phyloP scores from a whole-genome alignment of 2,797 vertebrate species.

The Eupleurogrammus muticus region DNA sequence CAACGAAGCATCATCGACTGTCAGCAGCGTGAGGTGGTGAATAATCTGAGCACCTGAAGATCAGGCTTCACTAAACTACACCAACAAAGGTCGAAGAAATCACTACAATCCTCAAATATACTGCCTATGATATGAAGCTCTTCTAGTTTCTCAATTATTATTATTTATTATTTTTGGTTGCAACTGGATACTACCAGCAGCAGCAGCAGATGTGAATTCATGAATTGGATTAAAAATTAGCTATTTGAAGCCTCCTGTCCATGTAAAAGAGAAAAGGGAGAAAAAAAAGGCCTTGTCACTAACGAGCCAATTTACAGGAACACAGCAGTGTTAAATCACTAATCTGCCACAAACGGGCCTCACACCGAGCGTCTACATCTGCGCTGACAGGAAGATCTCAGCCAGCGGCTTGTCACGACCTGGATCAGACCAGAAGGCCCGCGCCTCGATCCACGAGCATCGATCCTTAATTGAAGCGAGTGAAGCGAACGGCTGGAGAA shows the following conservation, averaged over 20 bases:
- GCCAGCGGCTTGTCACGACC: conserved; percentile 63
- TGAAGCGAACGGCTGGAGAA: conserved; percentile 44
- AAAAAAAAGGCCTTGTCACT: conserved; percentile 29
- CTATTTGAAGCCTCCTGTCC: neutral
- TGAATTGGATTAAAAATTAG: conserved; percentile 4
- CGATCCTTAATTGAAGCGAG: conserved; percentile 55
- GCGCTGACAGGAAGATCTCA: conserved; percentile 48
- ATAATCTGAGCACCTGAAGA: conserved; percentile 46
- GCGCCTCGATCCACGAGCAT: conserved; percentile 57
- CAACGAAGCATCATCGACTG: conserved; percentile 3
- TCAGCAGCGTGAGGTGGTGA: conserved; percentile 29
- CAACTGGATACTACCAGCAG: neutral
- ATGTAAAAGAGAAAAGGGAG: neutral
- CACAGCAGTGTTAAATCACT: conserved; percentile 25
- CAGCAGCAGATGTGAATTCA: neutral
- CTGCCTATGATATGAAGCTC: neutral
- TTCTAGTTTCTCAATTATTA: too few species aligned
- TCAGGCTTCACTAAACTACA: conserved; percentile 28
- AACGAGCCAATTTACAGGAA: conserved; percentile 57
- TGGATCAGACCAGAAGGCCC: conserved; percentile 38
- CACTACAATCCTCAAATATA: neutral
- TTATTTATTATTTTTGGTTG: conserved; percentile 13
- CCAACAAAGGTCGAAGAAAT: conserved; percentile 14
- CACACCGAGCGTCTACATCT: conserved; percentile 31
- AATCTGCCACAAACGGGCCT: conserved; percentile 30